phyloP scores from a whole-genome alignment of 2,888 invertebrate species.

The Scaptomyza flava region DNA sequence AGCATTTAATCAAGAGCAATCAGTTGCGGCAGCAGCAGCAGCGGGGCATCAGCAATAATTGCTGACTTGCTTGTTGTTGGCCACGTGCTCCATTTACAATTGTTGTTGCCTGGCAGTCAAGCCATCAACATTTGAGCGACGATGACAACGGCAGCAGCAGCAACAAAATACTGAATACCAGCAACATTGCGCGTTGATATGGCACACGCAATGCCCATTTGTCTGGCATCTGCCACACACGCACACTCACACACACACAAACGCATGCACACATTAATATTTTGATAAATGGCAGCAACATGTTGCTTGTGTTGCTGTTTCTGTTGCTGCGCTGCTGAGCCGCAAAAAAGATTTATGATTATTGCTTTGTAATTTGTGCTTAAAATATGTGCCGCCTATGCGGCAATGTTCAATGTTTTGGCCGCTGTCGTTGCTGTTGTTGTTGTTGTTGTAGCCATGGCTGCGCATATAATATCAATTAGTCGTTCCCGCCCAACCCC shows the following conservation, averaged over 20 bases:
- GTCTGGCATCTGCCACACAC: slow-evolving; percentile 68
- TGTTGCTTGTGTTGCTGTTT: slow-evolving; percentile 50
- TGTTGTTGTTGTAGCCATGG: slow-evolving; percentile 38
- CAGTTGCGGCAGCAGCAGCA: slow-evolving; percentile 55
- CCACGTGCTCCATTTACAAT: slow-evolving; percentile 68
- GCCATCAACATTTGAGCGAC: slow-evolving; percentile 65
- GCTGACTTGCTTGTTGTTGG: slow-evolving; percentile 51
- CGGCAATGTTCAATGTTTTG: slow-evolving; percentile 24
- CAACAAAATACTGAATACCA: slow-evolving; percentile 15
- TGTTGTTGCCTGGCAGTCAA: slow-evolving; percentile 43
- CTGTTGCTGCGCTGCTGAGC: slow-evolving; percentile 52
- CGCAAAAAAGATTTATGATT: slow-evolving; percentile 79
- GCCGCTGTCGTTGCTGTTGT: slow-evolving; percentile 24
- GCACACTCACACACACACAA: slow-evolving; percentile 25
- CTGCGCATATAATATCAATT: slow-evolving; percentile 73
- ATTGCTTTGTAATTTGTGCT: slow-evolving; percentile 79
- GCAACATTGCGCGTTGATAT: slow-evolving; percentile 49
- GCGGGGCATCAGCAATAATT: slow-evolving; percentile 52
- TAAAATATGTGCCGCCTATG: slow-evolving; percentile 76
- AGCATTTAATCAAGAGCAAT: slow-evolving; percentile 75
- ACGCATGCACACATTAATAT: slow-evolving; percentile 40
- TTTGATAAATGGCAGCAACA: slow-evolving; percentile 75
- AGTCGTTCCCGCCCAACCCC: slow-evolving; percentile 24
- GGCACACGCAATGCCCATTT: slow-evolving; percentile 75
- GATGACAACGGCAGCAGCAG: slow-evolving; percentile 55